phyloP scores from a whole-genome alignment of 2,888 invertebrate species.

The Matsumyia berberina region DNA sequence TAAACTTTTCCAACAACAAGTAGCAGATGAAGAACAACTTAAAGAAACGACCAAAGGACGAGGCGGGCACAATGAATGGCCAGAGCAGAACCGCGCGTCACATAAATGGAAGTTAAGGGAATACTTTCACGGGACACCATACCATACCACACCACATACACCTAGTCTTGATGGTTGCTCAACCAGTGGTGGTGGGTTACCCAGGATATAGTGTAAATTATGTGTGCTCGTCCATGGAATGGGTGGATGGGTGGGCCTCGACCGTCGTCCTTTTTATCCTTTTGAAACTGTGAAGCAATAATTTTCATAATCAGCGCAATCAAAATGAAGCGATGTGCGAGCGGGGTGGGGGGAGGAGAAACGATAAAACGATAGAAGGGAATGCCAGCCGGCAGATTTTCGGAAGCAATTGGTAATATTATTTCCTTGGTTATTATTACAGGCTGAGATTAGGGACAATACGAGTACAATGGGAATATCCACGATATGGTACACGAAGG shows the following conservation, averaged over 20 bases:
- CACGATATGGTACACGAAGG: slow-evolving; percentile 70
- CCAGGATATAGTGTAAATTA: slow-evolving; percentile 55
- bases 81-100: slow-evolving; percentile 14
- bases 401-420: slow-evolving; percentile 72
- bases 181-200: slow-evolving; percentile 19
- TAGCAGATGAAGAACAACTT: slow-evolving; percentile 48
- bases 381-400: slow-evolving; percentile 58
- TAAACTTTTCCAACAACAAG: slow-evolving; percentile 69
- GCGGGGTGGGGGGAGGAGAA: background rate
- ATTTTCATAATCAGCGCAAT: slow-evolving; percentile 74
- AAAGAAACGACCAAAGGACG: slow-evolving; percentile 22
- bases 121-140: slow-evolving; percentile 50
- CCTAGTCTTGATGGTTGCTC: background rate
- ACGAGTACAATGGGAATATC: slow-evolving; percentile 55
- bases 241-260: too few species aligned
- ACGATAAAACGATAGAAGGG: slow-evolving; percentile 45
- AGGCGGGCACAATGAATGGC: slow-evolving; percentile 19
- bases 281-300: slow-evolving; percentile 58
- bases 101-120: slow-evolving; percentile 62
- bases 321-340: slow-evolving; percentile 32
- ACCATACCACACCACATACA: background rate
- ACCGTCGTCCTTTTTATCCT: slow-evolving; percentile 33
- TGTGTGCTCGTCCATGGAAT: slow-evolving; percentile 20
- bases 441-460: slow-evolving; percentile 60
- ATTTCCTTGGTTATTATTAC: slow-evolving; percentile 67